Conservation (phyloP, 2,888 invertebrate genomes). For the Mesorhabditis sp. region DNA sequence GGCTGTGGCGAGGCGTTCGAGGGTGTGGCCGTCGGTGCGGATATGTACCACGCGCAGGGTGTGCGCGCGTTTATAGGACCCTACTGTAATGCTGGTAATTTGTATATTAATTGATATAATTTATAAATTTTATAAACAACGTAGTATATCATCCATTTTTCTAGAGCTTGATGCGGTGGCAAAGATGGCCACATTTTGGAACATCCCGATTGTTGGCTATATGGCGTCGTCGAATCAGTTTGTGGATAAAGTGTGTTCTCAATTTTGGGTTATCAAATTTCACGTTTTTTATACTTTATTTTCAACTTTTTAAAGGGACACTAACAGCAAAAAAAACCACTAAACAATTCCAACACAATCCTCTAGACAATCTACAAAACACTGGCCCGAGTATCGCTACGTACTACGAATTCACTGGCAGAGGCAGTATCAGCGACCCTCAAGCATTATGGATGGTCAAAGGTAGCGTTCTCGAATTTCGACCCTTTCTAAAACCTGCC, state of each 20-base stretch:
- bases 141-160: background rate
- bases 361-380: conserved; percentile 48
- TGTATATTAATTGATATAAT: background rate
- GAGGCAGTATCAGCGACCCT: conserved; percentile 46
- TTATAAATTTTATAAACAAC: background rate
- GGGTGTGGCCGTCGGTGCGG: conserved; percentile 56
- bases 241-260: conserved; percentile 39
- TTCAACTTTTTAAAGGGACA: too few relatives aligned
- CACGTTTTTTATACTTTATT: too few relatives aligned
- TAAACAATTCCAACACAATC: background rate
- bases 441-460: conserved; percentile 53
- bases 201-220: conserved; percentile 55
- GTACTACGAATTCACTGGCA: conserved; percentile 55
- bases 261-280: too few relatives aligned
- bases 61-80: conserved; percentile 56
- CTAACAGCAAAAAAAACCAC: too few relatives aligned
- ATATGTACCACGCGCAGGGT: conserved; percentile 56
- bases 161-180: conserved; percentile 53
- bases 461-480: conserved; percentile 17
- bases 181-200: conserved; percentile 57
- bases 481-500: too few relatives aligned
- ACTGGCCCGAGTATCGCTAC: conserved; percentile 49
- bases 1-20: conserved; percentile 55
- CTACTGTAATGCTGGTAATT: conserved; percentile 49
- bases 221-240: conserved; percentile 55